Conservation (phyloP, 1,140 invertebrate genomes). For the Magallana angulata region DNA sequence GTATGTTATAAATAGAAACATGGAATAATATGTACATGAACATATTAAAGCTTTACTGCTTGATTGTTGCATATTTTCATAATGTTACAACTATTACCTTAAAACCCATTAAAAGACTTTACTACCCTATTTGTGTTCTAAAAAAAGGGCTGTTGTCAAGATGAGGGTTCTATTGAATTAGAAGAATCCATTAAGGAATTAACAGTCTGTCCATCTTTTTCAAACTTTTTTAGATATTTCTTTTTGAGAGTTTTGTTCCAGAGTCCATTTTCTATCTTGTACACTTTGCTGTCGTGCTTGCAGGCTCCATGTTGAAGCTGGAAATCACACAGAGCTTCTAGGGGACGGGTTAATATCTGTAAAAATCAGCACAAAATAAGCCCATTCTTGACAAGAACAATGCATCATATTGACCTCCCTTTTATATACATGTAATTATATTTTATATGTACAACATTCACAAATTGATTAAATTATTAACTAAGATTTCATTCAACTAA, state of each 20-base stretch:
- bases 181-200: background rate
- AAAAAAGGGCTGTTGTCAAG: background rate
- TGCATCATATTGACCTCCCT: no score
- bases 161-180: background rate
- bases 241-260: slow-evolving; percentile 78
- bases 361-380: slow-evolving; percentile 17
- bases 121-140: background rate
- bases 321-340: slow-evolving; percentile 90
- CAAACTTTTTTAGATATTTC: slow-evolving; percentile 57
- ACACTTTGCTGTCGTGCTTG: slow-evolving; percentile 95
- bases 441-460: no score
- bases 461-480: no score
- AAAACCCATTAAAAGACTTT: background rate
- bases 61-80: no score
- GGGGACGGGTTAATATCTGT: slow-evolving; percentile 86
- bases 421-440: no score
- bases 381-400: no score
- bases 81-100: no score
- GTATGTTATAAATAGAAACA: no score
- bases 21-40: no score
- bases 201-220: slow-evolving; percentile 48
- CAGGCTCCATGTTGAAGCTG: slow-evolving; percentile 94
- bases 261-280: slow-evolving; percentile 89
- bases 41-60: no score
- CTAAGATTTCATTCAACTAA: no score